These are phyloP conservation scores for Echinarachnius parma DNA, from an alignment of 53 echinoderm and acorn worm species.

Conservation along the genomic window DNA sequence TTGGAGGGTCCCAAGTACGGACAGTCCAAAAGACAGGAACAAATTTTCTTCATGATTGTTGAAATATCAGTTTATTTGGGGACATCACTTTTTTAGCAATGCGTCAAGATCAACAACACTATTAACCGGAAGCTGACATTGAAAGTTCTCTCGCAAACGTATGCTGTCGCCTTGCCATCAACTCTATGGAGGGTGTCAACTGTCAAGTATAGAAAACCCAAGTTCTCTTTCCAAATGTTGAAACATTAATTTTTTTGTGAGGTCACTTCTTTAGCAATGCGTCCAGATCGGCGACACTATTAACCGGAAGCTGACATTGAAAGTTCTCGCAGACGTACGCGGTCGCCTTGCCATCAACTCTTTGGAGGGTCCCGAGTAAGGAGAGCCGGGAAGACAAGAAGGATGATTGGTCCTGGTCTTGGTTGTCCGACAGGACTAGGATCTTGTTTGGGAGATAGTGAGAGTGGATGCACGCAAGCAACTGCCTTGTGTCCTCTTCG, in stretches of 20 bases:
- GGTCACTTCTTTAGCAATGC: slow-evolving; percentile 28
- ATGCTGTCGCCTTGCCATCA: slow-evolving; percentile 87
- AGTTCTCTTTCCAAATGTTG: no score
- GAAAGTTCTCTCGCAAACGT: slow-evolving; percentile 91
- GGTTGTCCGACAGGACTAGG: slow-evolving; percentile 66
- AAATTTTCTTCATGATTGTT: no score
- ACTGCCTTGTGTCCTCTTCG: slow-evolving; percentile 59
- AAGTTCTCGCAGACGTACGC: slow-evolving; percentile 95
- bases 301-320: slow-evolving; percentile 85
- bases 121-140: slow-evolving; percentile 85
- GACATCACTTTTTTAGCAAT: slow-evolving; percentile 18
- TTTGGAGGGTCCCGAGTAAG: slow-evolving; percentile 67
- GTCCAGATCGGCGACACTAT: slow-evolving; percentile 55
- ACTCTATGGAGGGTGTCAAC: slow-evolving; percentile 66
- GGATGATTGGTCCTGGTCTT: slow-evolving; percentile 3
- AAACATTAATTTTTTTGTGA: no score
- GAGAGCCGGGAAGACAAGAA: slow-evolving; percentile 68
- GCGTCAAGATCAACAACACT: slow-evolving; percentile 55
- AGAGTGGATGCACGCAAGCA: slow-evolving; percentile 73
- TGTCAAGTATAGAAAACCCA: slow-evolving; percentile 57
- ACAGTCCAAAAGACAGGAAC: no score
- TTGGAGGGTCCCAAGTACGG: no score
- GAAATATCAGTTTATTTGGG: no score
- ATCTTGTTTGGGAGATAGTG: slow-evolving; percentile 84
- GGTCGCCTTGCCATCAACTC: slow-evolving; percentile 79